Evolutionary conservation across 2,797 vertebrate genomes (phyloP), one percentile per base, ranked within the genome.

Genomic region (Myotis vivesi): DNA sequence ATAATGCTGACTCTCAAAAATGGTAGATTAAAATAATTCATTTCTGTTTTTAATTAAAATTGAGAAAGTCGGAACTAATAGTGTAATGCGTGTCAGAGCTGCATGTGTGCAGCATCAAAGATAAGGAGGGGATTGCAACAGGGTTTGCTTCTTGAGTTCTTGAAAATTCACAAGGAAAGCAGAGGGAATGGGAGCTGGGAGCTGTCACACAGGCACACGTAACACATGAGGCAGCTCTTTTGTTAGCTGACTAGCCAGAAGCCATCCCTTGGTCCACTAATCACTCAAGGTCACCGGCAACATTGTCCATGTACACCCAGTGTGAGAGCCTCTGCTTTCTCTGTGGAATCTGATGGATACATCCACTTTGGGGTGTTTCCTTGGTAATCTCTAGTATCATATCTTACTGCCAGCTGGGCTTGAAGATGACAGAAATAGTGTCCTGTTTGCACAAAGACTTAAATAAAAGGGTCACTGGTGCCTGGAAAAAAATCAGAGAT

Each of bases 1-100:
- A 95, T 96, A 97, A 96, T 55, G 85, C 96, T 93, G 96, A 97
- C 85, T 95, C 84, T 94, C 91, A 96, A 97, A 96, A 93, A 94
- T 0, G 87, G 89, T 92, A 96, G 97, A 97, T 97, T 97, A 97
- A 97, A 97, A 97, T 94, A 97, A 92, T 92, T 97, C 97, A 95
- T 97, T 95, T 94, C 96, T 94, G 76, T 85, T 96, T 97, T 97
- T 97, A 97, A 97, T 97, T 97, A 97, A 96, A 96, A 94, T 41
- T 84, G 93, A 94, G 90, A 95, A 95, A 96, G 81, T 94, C 91
- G 82, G 89, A 81, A 97, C 93, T 97, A 97, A 94, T 95, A 96
- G 95, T 92, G 92, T 95, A 96, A 96, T 87, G 85, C 11, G 16
- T 96, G 96, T 97, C 96, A 94, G 92, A 95, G 86, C 90, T 83